Conservation (phyloP, 1,140 invertebrate genomes). For the Antheraea pernyi region DNA sequence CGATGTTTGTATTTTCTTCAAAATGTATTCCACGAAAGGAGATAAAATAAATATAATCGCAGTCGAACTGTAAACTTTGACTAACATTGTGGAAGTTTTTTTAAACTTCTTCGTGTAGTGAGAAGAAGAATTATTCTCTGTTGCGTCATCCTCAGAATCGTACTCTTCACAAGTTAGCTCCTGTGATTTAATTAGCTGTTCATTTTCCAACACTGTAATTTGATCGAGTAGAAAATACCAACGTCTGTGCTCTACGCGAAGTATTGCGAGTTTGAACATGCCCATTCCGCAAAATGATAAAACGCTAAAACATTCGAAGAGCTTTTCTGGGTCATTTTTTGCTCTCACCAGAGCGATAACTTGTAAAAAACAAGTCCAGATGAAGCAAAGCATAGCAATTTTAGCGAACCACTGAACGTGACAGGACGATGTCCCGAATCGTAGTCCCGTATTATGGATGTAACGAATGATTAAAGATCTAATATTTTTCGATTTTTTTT, state of each 20-base stretch:
- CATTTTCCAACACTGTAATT: constrained; percentile 38
- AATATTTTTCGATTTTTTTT: background rate
- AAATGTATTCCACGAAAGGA: constrained; percentile 46
- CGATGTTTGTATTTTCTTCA: constrained; percentile 24
- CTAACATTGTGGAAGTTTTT: constrained; percentile 32
- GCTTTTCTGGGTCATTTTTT: constrained; percentile 37
- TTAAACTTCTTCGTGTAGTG: constrained; percentile 45
- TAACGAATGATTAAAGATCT: constrained; percentile 1
- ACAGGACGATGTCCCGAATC: background rate
- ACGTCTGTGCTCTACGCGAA: constrained; percentile 25
- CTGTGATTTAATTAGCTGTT: constrained; percentile 18
- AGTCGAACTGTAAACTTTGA: constrained; percentile 45
- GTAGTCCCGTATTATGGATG: constrained; percentile 11
- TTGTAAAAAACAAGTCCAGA: constrained; percentile 39
- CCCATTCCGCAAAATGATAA: constrained; percentile 55
- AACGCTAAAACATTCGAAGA: constrained; percentile 54
- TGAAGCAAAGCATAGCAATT: constrained; percentile 38
- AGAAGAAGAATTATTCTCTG: constrained; percentile 23
- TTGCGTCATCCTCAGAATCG: constrained; percentile 41
- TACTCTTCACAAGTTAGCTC: constrained; percentile 31
- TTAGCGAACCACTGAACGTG: constrained; percentile 32
- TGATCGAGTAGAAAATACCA: constrained; percentile 41
- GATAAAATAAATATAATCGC: constrained; percentile 44
- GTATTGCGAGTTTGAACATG: constrained; percentile 40
- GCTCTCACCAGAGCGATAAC: constrained; percentile 34